Conservation (phyloP, 2,888 invertebrate genomes). For the Trichopoda pennipes region DNA sequence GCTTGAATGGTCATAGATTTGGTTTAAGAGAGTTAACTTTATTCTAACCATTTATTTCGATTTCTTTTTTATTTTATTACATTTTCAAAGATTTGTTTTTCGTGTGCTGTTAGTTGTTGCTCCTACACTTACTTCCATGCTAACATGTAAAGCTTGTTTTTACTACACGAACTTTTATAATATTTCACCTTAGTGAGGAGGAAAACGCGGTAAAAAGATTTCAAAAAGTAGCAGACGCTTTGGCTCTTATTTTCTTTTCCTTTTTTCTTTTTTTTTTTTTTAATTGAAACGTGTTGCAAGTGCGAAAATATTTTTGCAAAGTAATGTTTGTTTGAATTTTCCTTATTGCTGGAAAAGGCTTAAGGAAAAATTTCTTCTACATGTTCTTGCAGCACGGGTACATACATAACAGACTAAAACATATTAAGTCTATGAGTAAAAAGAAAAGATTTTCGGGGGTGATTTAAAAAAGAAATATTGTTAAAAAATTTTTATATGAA, state of each 20-base stretch:
- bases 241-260: conserved; percentile 49
- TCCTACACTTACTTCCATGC: conserved; percentile 40
- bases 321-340: conserved; percentile 59
- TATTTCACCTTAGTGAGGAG: conserved; percentile 55
- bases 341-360: conserved; percentile 59
- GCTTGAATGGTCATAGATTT: conserved; percentile 68
- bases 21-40: conserved; percentile 66
- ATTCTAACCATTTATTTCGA: conserved; percentile 65
- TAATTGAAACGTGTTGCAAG: conserved; percentile 66
- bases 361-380: conserved; percentile 47
- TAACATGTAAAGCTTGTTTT: conserved; percentile 51
- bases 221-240: conserved; percentile 67
- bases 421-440: conserved; percentile 52
- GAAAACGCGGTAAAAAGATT: conserved; percentile 60
- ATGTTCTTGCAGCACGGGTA: conserved; percentile 21
- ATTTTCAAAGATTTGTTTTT: conserved; percentile 65
- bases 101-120: conserved; percentile 36
- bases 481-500: conserved; percentile 58
- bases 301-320: conserved; percentile 62
- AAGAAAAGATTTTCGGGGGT: conserved; percentile 53
- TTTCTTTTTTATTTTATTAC: conserved; percentile 62
- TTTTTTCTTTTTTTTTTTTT: conserved; percentile 22
- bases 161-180: conserved; percentile 65
- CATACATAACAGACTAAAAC: conserved; percentile 20
- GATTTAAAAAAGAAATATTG: conserved; percentile 64